phyloP scores from a whole-genome alignment of 1,140 invertebrate species.

The Atopsyche davidsoni region DNA sequence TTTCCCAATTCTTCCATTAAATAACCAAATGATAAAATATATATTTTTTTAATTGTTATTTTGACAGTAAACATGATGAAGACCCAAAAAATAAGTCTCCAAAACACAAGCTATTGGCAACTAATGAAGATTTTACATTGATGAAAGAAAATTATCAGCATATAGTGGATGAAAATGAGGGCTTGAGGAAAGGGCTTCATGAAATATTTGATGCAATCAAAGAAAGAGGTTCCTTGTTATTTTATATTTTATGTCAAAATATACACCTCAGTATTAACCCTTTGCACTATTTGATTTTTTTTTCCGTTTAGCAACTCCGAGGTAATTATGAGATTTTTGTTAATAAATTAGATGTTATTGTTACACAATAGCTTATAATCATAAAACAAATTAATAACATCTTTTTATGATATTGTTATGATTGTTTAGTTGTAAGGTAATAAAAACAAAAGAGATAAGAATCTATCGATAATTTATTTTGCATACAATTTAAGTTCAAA shows the following conservation, averaged over 20 bases:
- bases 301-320: too few species aligned
- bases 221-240: constrained; percentile 50
- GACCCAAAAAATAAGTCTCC: constrained; percentile 7
- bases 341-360: too few species aligned
- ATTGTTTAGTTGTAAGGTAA: too few species aligned
- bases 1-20: background rate
- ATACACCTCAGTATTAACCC: background rate
- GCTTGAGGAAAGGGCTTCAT: constrained; percentile 61
- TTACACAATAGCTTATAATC: too few species aligned
- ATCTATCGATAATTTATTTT: too few species aligned
- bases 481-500: too few species aligned
- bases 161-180: constrained; percentile 65
- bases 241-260: constrained; percentile 2
- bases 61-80: background rate
- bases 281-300: too few species aligned
- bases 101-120: background rate
- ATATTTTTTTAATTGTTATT: constrained; percentile 4
- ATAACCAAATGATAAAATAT: background rate
- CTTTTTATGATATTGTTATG: too few species aligned
- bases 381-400: too few species aligned
- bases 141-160: constrained; percentile 46
- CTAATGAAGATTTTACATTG: constrained; percentile 25
- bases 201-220: constrained; percentile 59
- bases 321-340: too few species aligned
- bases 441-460: too few species aligned